phyloP scores from a whole-genome alignment of 1,140 invertebrate genomes.

The Triops longicaudatus region DNA sequence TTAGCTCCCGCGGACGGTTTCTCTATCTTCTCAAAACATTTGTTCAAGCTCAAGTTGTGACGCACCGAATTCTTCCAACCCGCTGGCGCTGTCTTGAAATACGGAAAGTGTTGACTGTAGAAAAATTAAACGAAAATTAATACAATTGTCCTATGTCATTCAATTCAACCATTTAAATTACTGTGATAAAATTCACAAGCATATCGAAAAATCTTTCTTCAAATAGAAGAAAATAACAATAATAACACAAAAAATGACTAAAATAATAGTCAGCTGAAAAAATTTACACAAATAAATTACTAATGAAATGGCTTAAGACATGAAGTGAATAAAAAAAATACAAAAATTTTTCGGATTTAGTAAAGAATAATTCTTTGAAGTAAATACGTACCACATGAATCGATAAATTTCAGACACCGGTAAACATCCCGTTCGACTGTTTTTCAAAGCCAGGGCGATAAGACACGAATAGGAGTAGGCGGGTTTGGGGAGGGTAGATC shows the following conservation, averaged over 20 bases:
- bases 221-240: too few relatives aligned
- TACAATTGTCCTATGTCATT: not conserved
- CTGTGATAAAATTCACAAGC: not conserved
- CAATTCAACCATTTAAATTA: not conserved
- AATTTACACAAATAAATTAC: too few relatives aligned
- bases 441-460: slow-evolving; percentile 94
- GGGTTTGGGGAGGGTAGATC: slow-evolving; percentile 82
- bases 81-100: slow-evolving; percentile 92
- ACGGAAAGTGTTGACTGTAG: slow-evolving; percentile 90
- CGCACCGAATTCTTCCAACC: slow-evolving; percentile 97
- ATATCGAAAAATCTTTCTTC: too few relatives aligned
- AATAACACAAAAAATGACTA: too few relatives aligned
- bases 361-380: not conserved
- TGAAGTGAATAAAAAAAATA: not conserved
- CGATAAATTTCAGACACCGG: slow-evolving; percentile 98
- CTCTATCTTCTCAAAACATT: slow-evolving; percentile 96
- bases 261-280: too few relatives aligned
- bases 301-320: too few relatives aligned
- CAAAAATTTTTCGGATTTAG: not conserved
- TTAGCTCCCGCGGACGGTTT: slow-evolving; percentile 43
- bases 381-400: slow-evolving; percentile 85
- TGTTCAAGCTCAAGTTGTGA: slow-evolving; percentile 91
- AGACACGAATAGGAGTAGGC: slow-evolving; percentile 96
- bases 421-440: slow-evolving; percentile 83
- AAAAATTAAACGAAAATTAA: slow-evolving; percentile 34